Percentiles rank a stretch among this genome's conserved stretches.
Conservation (phyloP, 2,797 vertebrate species). For the Sebastolobus altivelis region DNA sequence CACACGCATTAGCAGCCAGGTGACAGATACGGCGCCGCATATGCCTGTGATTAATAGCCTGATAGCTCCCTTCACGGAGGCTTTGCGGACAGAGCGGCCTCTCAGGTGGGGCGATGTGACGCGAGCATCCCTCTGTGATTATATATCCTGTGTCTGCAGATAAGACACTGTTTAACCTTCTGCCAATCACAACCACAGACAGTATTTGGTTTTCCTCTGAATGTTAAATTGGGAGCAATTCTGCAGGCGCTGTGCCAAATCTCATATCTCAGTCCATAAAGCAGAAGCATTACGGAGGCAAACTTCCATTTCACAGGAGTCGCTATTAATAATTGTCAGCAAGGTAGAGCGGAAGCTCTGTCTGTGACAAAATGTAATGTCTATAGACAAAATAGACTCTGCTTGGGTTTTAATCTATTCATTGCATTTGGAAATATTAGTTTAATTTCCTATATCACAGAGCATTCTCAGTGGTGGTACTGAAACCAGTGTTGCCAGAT, state of each 20-base stretch:
- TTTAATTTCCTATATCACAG: constrained; percentile 4
- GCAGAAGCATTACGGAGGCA: constrained; percentile 47
- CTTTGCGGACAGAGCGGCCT: constrained; percentile 36
- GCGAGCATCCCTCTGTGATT: constrained; percentile 55
- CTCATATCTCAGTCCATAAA: constrained; percentile 69
- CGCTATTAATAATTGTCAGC: constrained; percentile 56
- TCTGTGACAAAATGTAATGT: constrained; percentile 52
- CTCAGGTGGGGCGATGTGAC: constrained; percentile 36
- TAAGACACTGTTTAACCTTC: constrained; percentile 76
- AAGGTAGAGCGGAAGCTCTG: constrained; percentile 17
- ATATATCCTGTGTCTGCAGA: constrained; percentile 59
- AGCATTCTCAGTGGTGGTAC: constrained; percentile 6
- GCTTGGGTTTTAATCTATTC: constrained; percentile 33
- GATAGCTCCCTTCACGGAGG: constrained; percentile 53
- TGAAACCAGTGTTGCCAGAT: neutral
- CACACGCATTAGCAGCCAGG: constrained; percentile 45
- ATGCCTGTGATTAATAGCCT: constrained; percentile 65
- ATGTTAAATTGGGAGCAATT: constrained; percentile 63
- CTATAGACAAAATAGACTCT: constrained; percentile 44
- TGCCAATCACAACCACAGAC: constrained; percentile 68
- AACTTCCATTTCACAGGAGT: constrained; percentile 69
- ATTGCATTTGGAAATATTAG: constrained; percentile 16
- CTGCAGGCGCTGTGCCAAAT: constrained; percentile 29
- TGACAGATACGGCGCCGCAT: constrained; percentile 30
- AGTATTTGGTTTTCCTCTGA: constrained; percentile 60